A percentile compares a stretch with the other conserved stretches of the same genome.
Conservation (phyloP, 2,113 vertebrate genomes). For the Vidua chalybeata region DNA sequence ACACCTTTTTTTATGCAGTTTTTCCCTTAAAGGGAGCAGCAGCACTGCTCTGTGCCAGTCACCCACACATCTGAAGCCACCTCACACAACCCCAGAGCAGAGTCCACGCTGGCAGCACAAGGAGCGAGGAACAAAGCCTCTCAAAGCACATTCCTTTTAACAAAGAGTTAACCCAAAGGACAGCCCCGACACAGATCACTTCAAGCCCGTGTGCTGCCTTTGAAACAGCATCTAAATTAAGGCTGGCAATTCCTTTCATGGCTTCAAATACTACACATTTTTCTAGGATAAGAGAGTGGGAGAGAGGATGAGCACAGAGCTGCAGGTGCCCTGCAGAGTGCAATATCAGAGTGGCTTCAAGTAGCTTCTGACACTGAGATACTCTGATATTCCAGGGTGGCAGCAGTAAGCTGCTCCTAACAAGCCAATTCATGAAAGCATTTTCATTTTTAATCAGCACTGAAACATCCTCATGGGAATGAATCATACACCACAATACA, state of each 20-base stretch:
- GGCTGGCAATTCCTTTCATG: constrained; percentile 5
- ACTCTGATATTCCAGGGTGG: not conserved
- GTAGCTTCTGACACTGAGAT: not conserved
- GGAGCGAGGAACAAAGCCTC: not conserved
- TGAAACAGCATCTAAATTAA: constrained; percentile 52
- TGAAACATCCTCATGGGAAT: not conserved
- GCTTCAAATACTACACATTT: constrained; percentile 26
- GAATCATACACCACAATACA: not conserved
- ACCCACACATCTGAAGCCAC: not conserved
- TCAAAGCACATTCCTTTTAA: not conserved
- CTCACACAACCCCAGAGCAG: not conserved
- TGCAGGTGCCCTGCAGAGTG: constrained; percentile 11
- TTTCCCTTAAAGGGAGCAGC: not conserved
- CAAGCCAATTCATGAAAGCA: not conserved
- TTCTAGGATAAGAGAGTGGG: not conserved
- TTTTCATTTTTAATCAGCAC: not conserved
- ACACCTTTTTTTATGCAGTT: not conserved
- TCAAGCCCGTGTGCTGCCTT: constrained; percentile 2
- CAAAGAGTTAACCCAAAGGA: constrained; percentile 38
- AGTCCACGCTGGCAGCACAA: not conserved
- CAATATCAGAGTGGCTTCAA: not conserved
- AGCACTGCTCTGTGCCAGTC: not conserved
- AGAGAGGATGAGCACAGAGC: not conserved
- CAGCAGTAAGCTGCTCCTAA: not conserved
- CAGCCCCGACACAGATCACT: not conserved